These are phyloP conservation scores for Ariopsis seemanni DNA, from an alignment of 2,113 vertebrate genomes.

Conservation along the genomic window DNA sequence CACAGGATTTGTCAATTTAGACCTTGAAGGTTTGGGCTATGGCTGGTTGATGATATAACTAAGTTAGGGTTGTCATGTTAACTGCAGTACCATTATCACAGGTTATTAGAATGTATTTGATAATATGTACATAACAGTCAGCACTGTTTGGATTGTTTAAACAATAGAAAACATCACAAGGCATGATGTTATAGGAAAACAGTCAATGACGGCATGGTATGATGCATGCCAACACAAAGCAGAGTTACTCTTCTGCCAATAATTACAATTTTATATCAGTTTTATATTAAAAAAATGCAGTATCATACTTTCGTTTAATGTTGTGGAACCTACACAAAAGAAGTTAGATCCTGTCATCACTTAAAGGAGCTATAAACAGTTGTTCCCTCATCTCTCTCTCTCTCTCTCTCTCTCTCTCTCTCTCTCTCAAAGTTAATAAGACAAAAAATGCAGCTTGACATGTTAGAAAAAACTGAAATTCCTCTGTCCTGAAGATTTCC, in stretches of 20 bases:
- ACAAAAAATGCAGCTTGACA: background rate
- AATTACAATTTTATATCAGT: background rate
- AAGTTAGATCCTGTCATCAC: background rate
- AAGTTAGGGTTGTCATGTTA: background rate
- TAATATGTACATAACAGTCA: background rate
- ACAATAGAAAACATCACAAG: background rate
- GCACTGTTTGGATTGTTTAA: background rate
- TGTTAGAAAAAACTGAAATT: background rate
- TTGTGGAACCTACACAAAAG: background rate
- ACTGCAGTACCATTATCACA: background rate
- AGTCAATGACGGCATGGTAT: background rate
- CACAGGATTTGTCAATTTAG: slow-evolving; percentile 88
- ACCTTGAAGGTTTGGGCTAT: slow-evolving; percentile 83
- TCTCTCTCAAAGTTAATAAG: background rate
- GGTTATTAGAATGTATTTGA: background rate
- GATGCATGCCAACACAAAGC: background rate
- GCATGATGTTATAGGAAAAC: background rate
- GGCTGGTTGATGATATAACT: background rate
- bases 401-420: background rate
- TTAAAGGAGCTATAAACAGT: background rate
- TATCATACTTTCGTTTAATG: background rate
- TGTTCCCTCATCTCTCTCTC: background rate
- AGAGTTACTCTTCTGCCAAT: background rate
- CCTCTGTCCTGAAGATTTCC: too few relatives aligned
- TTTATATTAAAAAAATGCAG: background rate